Evolutionary conservation across 1,140 invertebrate genomes (phyloP), one percentile per base, ranked within the genome.

Genomic region (Ctenoplectra terminalis): DNA sequence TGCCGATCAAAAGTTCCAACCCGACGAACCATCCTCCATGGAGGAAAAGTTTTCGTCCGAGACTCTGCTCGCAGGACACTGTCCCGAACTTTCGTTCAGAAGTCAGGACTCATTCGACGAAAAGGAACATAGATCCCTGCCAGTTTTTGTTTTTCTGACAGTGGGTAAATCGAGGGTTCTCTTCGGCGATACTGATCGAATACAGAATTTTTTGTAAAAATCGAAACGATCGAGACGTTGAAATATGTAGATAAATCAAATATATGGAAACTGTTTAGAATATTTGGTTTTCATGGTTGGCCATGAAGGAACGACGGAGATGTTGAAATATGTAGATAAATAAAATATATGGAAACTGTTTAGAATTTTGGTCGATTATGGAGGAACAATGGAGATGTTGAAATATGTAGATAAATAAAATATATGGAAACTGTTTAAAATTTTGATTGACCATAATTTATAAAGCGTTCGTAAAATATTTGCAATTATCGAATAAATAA

Each of bases 1-100:
- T 72, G 56, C n/a, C 78, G 70, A 80, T 80, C 69, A 54, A 64
- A 80, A 73, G 60, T 74, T 80, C 20, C 5, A 9, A 20, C 58
- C 13, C 48, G 37, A 52, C n/a, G 34, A 34, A 69, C 69, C 2
- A 40, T 29, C n/a, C 69, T n/a, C 40, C 43, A 17, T 17, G 67
- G 69, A 26, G 31, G 1, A 23, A 29, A 80, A 80, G 69, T 80
- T 80, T 73, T 50, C 37, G 37, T 17, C 13, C n/a, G n/a, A 43
- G 34, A 34, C 13, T 23, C 23, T 1, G 7, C 20, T 23, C n/a
- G 52, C 17, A 37, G 23, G 40, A 48, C 34, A 26, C 29, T 66
- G 26, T 40, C 37, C 4, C 13, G 11, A 77, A 77, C 63, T 69
- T 77, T 56, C 73, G 29, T 50, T 23, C 6, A n/a, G 29, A 73